A percentile compares a stretch with the other conserved stretches of the same genome.
phyloP scores from a whole-genome alignment of 2,797 vertebrate species.

The Rhinella marina region DNA sequence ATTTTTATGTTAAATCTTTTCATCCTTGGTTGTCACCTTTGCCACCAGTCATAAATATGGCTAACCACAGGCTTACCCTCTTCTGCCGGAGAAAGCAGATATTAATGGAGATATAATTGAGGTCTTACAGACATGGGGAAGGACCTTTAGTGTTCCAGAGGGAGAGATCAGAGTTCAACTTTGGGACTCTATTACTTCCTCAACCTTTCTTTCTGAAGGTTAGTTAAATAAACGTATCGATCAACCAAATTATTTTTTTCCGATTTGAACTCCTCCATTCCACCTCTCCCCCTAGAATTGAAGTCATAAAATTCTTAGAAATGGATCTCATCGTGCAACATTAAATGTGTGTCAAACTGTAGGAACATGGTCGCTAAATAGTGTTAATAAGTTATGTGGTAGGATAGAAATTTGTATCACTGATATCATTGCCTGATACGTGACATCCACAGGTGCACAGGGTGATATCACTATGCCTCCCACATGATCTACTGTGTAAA shows the following conservation, averaged over 20 bases:
- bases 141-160: constrained; percentile 55
- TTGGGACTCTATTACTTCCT: constrained; percentile 37
- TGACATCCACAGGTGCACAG: constrained; percentile 8
- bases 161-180: constrained; percentile 50
- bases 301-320: constrained; percentile 1
- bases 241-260: constrained; percentile 47
- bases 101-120: constrained; percentile 67
- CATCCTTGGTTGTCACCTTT: constrained; percentile 41
- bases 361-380: not conserved
- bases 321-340: not conserved
- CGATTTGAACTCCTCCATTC: not conserved
- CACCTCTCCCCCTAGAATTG: constrained; percentile 22
- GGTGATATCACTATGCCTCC: not conserved
- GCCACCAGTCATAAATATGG: constrained; percentile 48
- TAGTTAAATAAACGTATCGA: constrained; percentile 43
- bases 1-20: constrained; percentile 2
- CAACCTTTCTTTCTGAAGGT: constrained; percentile 32
- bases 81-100: constrained; percentile 44
- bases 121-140: constrained; percentile 63
- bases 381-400: not conserved
- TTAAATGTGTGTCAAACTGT: not conserved
- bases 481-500: not conserved
- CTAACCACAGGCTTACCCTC: constrained; percentile 41
- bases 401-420: not conserved
- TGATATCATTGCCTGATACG: not conserved